Percentiles rank a stretch among this genome's conserved stretches.
phyloP scores from a whole-genome alignment of 2,113 vertebrate species.

The Notiomystis cincta region DNA sequence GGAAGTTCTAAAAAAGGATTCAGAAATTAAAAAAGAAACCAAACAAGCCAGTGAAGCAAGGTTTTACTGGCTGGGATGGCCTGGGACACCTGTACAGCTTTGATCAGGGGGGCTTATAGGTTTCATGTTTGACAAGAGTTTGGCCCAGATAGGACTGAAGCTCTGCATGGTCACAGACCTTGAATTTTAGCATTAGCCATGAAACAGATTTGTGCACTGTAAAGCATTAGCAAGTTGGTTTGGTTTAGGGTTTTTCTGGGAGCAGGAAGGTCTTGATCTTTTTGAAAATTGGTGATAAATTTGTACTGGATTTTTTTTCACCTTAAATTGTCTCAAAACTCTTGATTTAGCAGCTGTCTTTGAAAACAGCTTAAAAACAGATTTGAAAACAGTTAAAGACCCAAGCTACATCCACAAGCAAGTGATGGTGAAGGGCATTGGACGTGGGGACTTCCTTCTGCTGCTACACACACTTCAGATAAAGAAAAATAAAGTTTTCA shows the following conservation, averaged over 20 bases:
- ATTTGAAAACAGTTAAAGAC: too few relatives aligned
- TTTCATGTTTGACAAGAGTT: neutral
- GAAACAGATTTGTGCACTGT: neutral
- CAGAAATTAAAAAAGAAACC: neutral
- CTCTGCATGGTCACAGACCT: neutral
- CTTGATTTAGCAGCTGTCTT: neutral
- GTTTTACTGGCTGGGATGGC: neutral
- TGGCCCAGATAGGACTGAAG: neutral
- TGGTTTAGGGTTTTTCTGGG: accelerated
- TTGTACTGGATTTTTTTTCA: neutral
- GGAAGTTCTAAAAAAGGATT: neutral
- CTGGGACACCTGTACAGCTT: neutral
- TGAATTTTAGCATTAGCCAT: neutral
- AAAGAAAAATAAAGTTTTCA: neutral
- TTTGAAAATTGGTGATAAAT: neutral
- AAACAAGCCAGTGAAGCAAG: accelerated
- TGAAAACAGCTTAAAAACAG: too few relatives aligned
- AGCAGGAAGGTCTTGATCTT: neutral
- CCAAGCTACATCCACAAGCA: accelerated
- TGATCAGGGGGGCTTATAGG: accelerated
- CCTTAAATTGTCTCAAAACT: neutral
- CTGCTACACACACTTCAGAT: neutral
- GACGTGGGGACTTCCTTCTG: neutral
- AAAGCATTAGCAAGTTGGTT: neutral
- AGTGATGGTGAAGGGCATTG: neutral